Evolutionary conservation across 2,113 vertebrate species (phyloP), one percentile per base, ranked within the genome.

Genomic region (Nanorana parkeri): DNA sequence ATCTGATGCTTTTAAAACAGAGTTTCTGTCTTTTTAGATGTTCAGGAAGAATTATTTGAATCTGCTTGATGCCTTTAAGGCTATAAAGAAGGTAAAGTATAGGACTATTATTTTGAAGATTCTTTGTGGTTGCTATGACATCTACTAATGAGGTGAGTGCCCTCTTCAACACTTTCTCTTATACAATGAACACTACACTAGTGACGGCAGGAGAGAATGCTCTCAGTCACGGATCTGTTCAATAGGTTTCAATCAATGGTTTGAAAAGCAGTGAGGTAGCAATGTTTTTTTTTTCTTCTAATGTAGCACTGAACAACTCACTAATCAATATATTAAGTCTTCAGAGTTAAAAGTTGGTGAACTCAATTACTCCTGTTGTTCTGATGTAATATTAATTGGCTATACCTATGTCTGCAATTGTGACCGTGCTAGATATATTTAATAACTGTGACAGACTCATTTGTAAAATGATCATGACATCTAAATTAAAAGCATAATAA

Each of bases 41-140:
- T 76, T 65, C 26, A 36, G 26, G 20, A 68, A 54, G 52, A 67
- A 66, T 83, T 74, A 76, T 83, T 76, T 76, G 52, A 83, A 83
- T 83, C 80, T 73, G 69, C 69, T 82, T 83, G 71, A 83, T 83
- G 29, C 80, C 32, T 64, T 75, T 60, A 60, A 64, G 51, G 26
- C 79, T 83, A 76, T 76, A 60, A 76, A 83, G 61, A 58, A 75
- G 29, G 47, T 83, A 64, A 76, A 67, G 28, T 83, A 83, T 51
- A 76, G 69, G 21, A 51, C 28, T 76, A 32, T 76, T 56, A 66
- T 67, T 76, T 21, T 52, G 29, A 67, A 65, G 52, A 47, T 29
- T 52, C 71, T 75, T 68, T 83, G 71, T 60, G 28, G 52, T 17
- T 65, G 23, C 24, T 41, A 56, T 66, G 51, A 67, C 61, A 56